These are phyloP conservation scores for Rhagophthalmus giganteus DNA, from an alignment of 2,888 invertebrate species.

Conservation along the genomic window DNA sequence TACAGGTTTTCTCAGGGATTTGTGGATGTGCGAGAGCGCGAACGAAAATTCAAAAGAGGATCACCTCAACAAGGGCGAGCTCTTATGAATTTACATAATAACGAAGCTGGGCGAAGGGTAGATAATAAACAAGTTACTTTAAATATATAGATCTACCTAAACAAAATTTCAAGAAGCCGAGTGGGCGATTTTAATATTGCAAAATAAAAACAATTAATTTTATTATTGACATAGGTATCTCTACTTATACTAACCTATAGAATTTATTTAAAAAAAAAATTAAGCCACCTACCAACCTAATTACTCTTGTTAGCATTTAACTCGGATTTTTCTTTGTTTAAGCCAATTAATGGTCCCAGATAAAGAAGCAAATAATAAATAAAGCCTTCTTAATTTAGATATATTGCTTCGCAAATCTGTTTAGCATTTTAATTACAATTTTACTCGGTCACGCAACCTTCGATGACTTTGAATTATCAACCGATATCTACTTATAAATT, in stretches of 20 bases:
- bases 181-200: too few relatives aligned
- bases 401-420: constrained; percentile 19
- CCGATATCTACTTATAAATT: too few relatives aligned
- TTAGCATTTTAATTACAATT: constrained; percentile 38
- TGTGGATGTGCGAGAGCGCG: constrained; percentile 90
- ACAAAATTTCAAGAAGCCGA: too few relatives aligned
- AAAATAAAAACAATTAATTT: too few relatives aligned
- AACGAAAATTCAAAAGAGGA: constrained; percentile 80
- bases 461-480: background rate
- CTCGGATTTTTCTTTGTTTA: too few relatives aligned
- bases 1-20: constrained; percentile 90
- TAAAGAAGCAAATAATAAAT: constrained; percentile 2
- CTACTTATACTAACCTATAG: too few relatives aligned
- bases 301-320: too few relatives aligned
- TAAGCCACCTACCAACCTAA: too few relatives aligned
- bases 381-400: constrained; percentile 20
- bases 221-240: too few relatives aligned
- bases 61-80: constrained; percentile 82
- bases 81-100: constrained; percentile 97
- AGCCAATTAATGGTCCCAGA: too few relatives aligned
- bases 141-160: too few relatives aligned
- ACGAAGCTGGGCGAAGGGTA: constrained; percentile 96
- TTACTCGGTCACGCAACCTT: constrained; percentile 28
- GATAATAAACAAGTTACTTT: constrained; percentile 1
- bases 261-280: too few relatives aligned